These are phyloP conservation scores for Gambusia yucatana DNA, from an alignment of 2,797 vertebrate genomes.

Conservation along the genomic window DNA sequence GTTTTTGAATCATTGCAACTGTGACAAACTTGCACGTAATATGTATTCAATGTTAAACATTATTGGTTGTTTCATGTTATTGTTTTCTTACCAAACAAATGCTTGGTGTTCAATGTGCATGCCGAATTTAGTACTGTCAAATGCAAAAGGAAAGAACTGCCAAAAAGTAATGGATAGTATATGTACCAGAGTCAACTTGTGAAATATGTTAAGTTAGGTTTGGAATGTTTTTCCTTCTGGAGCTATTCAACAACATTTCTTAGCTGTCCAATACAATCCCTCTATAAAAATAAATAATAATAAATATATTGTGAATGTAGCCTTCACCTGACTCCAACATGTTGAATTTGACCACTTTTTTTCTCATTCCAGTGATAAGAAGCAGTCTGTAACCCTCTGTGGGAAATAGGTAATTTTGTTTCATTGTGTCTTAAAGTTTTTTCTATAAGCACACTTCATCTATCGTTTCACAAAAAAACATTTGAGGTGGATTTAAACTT, in stretches of 20 bases:
- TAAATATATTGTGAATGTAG: background rate
- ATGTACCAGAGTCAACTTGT: background rate
- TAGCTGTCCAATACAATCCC: background rate
- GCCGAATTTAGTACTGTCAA: background rate
- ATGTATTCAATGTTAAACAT: background rate
- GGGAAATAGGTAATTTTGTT: background rate
- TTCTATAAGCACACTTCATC: background rate
- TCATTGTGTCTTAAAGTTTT: background rate
- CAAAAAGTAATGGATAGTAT: background rate
- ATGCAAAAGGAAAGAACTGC: background rate
- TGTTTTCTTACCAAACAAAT: background rate
- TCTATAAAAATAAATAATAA: background rate
- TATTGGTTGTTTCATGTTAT: background rate
- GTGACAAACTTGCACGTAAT: background rate
- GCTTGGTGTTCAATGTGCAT: background rate
- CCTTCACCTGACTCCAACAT: background rate
- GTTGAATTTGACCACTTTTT: conserved; percentile 1
- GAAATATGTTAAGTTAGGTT: background rate
- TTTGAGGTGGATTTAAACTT: conserved; percentile 1
- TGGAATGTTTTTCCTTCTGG: background rate
- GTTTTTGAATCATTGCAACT: background rate
- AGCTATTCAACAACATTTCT: background rate
- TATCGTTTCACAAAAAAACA: background rate
- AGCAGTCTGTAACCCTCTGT: background rate
- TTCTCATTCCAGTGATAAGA: conserved; percentile 2